These are phyloP conservation scores for Oncorhynchus mykiss DNA, from an alignment of 2,113 vertebrate species.

Conservation along the genomic window DNA sequence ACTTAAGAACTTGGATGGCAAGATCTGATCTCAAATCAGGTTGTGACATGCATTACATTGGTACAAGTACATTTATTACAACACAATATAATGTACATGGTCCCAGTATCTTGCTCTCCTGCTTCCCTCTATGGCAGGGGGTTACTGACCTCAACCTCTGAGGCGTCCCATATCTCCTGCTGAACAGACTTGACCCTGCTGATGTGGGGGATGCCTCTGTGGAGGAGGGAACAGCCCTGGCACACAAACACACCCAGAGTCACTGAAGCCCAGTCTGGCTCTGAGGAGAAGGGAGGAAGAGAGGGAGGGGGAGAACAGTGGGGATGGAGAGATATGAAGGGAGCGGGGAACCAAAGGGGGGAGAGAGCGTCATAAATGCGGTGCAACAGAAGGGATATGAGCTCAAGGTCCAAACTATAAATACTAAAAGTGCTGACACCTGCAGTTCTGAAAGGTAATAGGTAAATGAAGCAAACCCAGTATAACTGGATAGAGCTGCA, in stretches of 20 bases:
- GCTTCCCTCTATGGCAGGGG: background rate
- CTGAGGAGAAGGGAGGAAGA: conserved; percentile 59
- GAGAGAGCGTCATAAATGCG: conserved; percentile 19
- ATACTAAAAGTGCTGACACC: conserved; percentile 44
- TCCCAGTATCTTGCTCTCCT: too few relatives aligned
- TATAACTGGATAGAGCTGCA: conserved; percentile 30
- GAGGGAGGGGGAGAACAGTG: background rate
- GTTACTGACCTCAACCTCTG: conserved; percentile 84
- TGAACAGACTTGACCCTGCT: conserved; percentile 90
- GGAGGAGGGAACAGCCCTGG: conserved; percentile 90
- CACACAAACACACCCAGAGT: conserved; percentile 93
- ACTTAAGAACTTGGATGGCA: too few relatives aligned
- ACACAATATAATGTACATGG: too few relatives aligned
- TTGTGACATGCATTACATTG: too few relatives aligned
- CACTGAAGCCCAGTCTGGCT: conserved; percentile 93
- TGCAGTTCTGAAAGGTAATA: conserved; percentile 20
- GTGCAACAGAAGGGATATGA: conserved; percentile 30
- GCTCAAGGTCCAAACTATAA: conserved; percentile 35
- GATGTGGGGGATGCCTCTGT: conserved; percentile 88
- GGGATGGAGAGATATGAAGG: background rate
- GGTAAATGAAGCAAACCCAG: conserved; percentile 39
- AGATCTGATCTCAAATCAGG: too few relatives aligned
- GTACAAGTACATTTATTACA: too few relatives aligned
- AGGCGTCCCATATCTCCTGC: conserved; percentile 87
- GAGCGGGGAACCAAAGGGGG: background rate